Percentiles rank a stretch among this genome's conserved stretches.
Evolutionary conservation across 2,113 vertebrate genomes (phyloP).

Genomic region (Phalacrocorax aristotelis): DNA sequence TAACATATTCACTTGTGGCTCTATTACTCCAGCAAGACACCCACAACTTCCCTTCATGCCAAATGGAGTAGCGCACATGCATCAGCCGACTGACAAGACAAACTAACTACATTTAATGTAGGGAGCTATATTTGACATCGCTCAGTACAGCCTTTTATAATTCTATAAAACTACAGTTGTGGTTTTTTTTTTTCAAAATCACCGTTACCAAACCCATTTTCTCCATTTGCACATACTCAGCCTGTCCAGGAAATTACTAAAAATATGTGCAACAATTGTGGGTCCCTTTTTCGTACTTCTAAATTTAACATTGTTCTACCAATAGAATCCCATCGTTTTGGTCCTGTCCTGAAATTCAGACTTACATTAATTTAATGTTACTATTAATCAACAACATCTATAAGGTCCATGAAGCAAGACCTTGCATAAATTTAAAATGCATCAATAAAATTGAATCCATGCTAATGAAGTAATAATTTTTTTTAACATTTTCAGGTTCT

Average conservation of each 20-base stretch:
- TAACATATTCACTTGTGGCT: not conserved
- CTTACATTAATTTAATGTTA: not conserved
- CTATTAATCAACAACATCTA: not conserved
- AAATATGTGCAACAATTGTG: not conserved
- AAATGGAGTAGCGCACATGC: not conserved
- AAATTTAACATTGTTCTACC: not conserved
- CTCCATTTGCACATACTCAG: not conserved
- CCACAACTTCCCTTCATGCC: not conserved
- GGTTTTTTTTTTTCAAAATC: not conserved
- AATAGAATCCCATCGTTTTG: not conserved
- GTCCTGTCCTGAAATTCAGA: not conserved
- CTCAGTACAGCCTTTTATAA: not conserved
- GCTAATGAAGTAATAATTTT: not conserved
- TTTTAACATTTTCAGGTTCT: not conserved
- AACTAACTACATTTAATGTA: not conserved
- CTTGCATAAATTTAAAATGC: not conserved
- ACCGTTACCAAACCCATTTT: not conserved
- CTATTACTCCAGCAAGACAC: constrained; percentile 8
- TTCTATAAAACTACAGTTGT: not conserved
- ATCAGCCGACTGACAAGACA: constrained; percentile 5
- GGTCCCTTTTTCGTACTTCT: not conserved
- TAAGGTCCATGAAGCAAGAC: not conserved
- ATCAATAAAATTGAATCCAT: not conserved
- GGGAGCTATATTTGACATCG: not conserved
- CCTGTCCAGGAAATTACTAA: not conserved